phyloP scores from a whole-genome alignment of 2,888 invertebrate species.

The Myopa testacea region DNA sequence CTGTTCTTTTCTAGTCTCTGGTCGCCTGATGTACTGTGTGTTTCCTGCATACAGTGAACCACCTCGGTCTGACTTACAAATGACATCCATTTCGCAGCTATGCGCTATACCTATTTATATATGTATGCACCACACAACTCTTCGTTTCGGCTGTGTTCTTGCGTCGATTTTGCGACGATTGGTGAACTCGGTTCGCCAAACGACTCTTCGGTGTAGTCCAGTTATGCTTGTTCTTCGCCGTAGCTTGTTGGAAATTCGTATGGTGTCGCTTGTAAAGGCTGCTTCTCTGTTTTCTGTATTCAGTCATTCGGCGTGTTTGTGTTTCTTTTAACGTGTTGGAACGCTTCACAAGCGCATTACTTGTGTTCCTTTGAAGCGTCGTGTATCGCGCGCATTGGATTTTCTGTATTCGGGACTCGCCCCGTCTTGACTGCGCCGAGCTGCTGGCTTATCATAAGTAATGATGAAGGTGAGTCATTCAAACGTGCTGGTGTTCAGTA shows the following conservation, averaged over 20 bases:
- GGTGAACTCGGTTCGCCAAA: conserved; percentile 1
- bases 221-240: conserved; percentile 7
- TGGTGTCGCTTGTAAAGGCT: conserved; percentile 41
- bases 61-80: too few relatives aligned
- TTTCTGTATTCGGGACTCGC: not conserved
- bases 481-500: too few relatives aligned
- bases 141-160: not conserved
- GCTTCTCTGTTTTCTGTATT: conserved; percentile 40
- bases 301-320: conserved; percentile 44
- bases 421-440: not conserved
- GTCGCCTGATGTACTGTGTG: too few relatives aligned
- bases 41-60: too few relatives aligned
- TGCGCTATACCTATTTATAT: not conserved
- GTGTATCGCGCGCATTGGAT: not conserved
- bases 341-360: not conserved
- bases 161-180: not conserved
- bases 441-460: not conserved
- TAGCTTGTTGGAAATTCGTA: not conserved
- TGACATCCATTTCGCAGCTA: not conserved
- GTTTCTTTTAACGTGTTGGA: conserved; percentile 43
- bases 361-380: not conserved
- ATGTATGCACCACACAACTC: too few relatives aligned
- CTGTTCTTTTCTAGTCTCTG: too few relatives aligned
- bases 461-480: not conserved
- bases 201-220: conserved; percentile 2